Evolutionary conservation across 2,113 vertebrate species (phyloP), one percentile per base, ranked within the genome.

Genomic region (Amphilophus citrinellus): DNA sequence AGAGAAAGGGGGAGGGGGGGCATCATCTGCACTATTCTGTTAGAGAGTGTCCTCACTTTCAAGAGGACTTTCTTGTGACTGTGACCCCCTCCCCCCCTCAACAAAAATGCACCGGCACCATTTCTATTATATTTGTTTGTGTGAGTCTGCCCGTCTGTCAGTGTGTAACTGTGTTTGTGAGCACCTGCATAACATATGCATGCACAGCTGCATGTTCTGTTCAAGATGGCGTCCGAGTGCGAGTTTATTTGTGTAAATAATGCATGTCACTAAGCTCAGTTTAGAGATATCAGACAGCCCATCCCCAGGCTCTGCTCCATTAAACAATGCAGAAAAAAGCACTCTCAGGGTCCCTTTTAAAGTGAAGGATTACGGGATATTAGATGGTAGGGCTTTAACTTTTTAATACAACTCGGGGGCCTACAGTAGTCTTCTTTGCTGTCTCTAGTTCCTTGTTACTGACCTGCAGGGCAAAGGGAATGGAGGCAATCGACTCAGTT

Each of bases 11-110:
- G 82, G 84, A 89, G 77, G 83, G 37, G 37, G 37, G 37, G 37
- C 66, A 85, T 90, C 90, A 93, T 92, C 92, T 96, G 96, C 96
- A 96, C 96, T 97, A 96, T 96, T 94, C 92, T 94, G 93, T 93
- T 87, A 93, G 94, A 93, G 89, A 92, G 87, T 82, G 81, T 95
- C 95, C 95, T 96, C 95, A 88, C 93, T 92, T 94, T 94, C 89
- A 91, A 89, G 91, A 90, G 88, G 95, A 95, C 18, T 77, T 89
- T 32, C 90, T 92, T 89, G 84, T 92, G 91, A 93, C 90, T 93
- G 91, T 93, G 91, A 91, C 84, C 89, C 82, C 83, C 63, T 30
- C 76, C 42, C 83, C 63, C 42, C 76, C 42, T 44, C 20, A 50
- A 30, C 83, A 82, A 81, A 86, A 79, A 86, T 13, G 13, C 86